Percentiles rank a stretch among this genome's conserved stretches.
Evolutionary conservation across 2,113 vertebrate species (phyloP).

Genomic region (Myotis yumanensis): DNA sequence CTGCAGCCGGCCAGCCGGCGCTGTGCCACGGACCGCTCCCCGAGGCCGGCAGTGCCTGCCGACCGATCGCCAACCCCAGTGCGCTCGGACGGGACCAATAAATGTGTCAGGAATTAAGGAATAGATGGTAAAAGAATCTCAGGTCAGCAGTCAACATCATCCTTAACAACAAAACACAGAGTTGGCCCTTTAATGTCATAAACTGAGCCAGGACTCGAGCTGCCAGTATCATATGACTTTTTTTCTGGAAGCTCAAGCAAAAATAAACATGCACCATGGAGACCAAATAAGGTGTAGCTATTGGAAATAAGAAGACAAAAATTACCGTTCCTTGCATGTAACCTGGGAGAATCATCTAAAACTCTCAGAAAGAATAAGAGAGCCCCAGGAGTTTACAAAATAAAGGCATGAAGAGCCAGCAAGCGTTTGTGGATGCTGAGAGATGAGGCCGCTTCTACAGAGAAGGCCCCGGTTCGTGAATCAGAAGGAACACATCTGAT

Average conservation of each 20-base stretch:
- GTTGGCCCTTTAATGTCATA: not conserved
- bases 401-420: not conserved
- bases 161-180: slow-evolving; percentile 17
- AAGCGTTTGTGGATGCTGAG: not conserved
- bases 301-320: not conserved
- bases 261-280: slow-evolving; percentile 20
- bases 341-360: not conserved
- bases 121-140: slow-evolving; percentile 7
- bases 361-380: not conserved
- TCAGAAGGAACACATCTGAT: not conserved
- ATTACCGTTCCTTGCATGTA: not conserved
- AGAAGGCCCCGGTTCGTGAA: not conserved
- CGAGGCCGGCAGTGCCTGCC: not conserved
- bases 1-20: slow-evolving; percentile 54
- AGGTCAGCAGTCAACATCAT: slow-evolving; percentile 28
- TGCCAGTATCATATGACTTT: not conserved
- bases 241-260: not conserved
- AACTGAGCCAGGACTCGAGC: slow-evolving; percentile 17
- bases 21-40: not conserved
- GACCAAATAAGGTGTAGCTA: not conserved
- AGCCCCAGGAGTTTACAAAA: slow-evolving; percentile 8
- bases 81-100: slow-evolving; percentile 35
- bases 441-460: not conserved
- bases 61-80: not conserved
- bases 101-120: slow-evolving; percentile 41